phyloP scores from a whole-genome alignment of 2,113 vertebrate genomes.

The Chrysochloris asiatica region DNA sequence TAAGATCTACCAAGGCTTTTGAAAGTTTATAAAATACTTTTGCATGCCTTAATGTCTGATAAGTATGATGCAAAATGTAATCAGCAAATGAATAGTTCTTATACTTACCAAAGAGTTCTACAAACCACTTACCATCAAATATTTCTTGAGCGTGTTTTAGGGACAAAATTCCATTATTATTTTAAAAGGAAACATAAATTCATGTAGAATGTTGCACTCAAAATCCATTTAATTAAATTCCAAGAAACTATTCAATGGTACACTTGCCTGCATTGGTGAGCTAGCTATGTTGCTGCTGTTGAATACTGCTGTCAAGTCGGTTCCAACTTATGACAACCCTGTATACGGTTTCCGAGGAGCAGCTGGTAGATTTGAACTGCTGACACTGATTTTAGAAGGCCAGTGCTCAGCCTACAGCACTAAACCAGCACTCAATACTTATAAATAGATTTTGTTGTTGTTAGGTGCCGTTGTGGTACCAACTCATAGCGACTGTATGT shows the following conservation, averaged over 20 bases:
- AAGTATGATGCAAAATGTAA: not conserved
- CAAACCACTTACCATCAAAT: not conserved
- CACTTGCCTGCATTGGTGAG: not conserved
- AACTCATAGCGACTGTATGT: no score
- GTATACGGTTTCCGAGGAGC: no score
- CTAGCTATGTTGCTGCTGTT: not conserved
- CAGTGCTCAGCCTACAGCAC: no score
- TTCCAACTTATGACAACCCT: not conserved
- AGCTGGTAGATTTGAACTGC: no score
- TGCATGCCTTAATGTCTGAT: not conserved
- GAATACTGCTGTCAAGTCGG: not conserved
- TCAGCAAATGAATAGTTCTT: not conserved
- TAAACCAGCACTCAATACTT: no score
- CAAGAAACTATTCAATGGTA: not conserved
- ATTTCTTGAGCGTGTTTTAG: not conserved
- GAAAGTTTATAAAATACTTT: not conserved
- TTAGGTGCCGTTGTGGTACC: no score
- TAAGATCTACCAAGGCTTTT: not conserved
- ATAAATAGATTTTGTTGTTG: no score
- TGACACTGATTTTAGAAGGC: no score
- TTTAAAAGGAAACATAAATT: not conserved
- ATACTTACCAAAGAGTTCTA: not conserved
- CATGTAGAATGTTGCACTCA: not conserved
- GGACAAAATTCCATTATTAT: not conserved
- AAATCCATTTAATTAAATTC: not conserved